A percentile compares a stretch with the other conserved stretches of the same genome.
Evolutionary conservation across 2,888 invertebrate genomes (phyloP).

Genomic region (Drosophila percnosoma): DNA sequence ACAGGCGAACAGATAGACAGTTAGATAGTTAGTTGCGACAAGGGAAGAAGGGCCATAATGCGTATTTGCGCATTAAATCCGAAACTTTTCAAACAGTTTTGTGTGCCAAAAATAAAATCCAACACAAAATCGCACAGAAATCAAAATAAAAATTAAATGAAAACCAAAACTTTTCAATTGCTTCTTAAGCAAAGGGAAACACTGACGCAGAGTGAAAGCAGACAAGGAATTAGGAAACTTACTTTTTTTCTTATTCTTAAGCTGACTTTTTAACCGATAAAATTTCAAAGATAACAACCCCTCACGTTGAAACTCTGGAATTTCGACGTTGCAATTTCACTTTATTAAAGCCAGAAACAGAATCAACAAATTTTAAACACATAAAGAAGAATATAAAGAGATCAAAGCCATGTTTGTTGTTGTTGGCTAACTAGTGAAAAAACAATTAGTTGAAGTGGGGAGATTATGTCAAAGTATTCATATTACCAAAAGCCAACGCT

Average conservation of each 20-base stretch:
- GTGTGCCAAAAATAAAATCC: slow-evolving; percentile 66
- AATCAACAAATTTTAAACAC: neutral
- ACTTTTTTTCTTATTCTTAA: slow-evolving; percentile 2
- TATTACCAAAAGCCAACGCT: neutral
- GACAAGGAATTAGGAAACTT: slow-evolving; percentile 3
- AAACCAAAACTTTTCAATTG: slow-evolving; percentile 74
- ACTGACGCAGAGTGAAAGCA: slow-evolving; percentile 6
- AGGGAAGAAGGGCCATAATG: slow-evolving; percentile 39
- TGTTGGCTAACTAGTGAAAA: neutral
- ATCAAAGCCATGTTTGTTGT: neutral
- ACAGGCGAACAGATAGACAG: slow-evolving; percentile 25
- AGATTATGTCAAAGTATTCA: neutral
- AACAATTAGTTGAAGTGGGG: neutral
- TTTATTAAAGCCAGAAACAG: slow-evolving; percentile 12
- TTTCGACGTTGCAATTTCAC: neutral
- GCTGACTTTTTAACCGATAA: slow-evolving; percentile 18
- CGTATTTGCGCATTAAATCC: slow-evolving; percentile 80
- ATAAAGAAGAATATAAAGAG: neutral
- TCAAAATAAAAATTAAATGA: slow-evolving; percentile 56
- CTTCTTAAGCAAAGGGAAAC: slow-evolving; percentile 42
- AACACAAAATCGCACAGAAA: slow-evolving; percentile 57
- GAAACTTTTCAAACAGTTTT: slow-evolving; percentile 76
- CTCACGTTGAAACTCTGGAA: slow-evolving; percentile 9
- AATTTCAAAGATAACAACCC: slow-evolving; percentile 23
- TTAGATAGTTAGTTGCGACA: slow-evolving; percentile 42